Evolutionary conservation across 1,140 invertebrate species (phyloP), one percentile per base, ranked within the genome.

Genomic region (Papilio polytes): DNA sequence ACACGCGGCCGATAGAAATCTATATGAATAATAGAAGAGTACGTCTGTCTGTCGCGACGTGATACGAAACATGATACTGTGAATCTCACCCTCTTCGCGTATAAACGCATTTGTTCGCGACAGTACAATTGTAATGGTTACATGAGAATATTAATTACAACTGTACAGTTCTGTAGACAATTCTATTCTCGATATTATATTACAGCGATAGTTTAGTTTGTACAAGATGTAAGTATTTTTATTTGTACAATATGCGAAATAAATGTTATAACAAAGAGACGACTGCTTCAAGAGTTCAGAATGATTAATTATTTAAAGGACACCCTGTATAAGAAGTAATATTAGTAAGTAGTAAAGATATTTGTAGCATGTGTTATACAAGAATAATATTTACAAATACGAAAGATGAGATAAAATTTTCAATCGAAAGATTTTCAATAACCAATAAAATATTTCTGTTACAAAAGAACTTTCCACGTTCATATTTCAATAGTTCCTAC

Each of bases 1-100:
- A 80, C 84, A 85, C 82, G 84, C 80, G 84, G 31, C 53, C 22
- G 84, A 85, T 85, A 84, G 66, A 8, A 66, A 85, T 85, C 82
- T 70, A 56, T 80, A 85, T 85, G 81, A 81, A 83, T 83, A 76
- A 78, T 20, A n/a, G n/a, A 31, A 41, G 59, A 59, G 77, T 78
- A 9, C 48, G 74, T 59, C 74, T 82, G 72, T 85, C 82, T 85
- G 84, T 84, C 72, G 20, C 78, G 51, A 48, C 20, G 53, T 48
- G 79, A 80, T 82, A 81, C 79, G 84, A 80, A 81, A 83, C 73
- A 85, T 85, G 84, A 83, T 51, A 76, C 59, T 6, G 26, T 76
- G 41, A 82, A 73, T 53, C 53, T 53, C 31, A 22, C 48, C 74
- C 76, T 53, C 22, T 22, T 6, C 59, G 20, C 66, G 78, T 41